phyloP scores from a whole-genome alignment of 1,140 invertebrate species.

The Bombus terrestris region DNA sequence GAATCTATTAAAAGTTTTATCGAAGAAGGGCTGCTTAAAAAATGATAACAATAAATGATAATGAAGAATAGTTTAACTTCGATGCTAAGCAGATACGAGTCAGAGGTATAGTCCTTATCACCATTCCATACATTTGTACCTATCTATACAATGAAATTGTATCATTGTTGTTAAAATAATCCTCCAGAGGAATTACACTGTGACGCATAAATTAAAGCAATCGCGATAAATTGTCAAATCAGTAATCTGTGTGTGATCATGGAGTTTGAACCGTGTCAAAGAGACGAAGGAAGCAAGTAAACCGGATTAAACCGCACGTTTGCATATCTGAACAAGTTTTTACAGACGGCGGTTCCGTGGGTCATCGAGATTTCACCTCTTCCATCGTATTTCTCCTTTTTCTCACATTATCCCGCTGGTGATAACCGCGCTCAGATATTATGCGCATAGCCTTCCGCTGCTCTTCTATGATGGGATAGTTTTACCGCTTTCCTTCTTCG shows the following conservation, averaged over 20 bases:
- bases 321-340: conserved; percentile 66
- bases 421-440: conserved; percentile 32
- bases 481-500: not conserved
- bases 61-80: too few species aligned
- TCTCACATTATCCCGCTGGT: conserved; percentile 26
- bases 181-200: not conserved
- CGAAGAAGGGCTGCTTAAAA: not conserved
- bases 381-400: conserved; percentile 37
- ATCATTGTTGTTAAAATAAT: not conserved
- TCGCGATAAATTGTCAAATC: conserved; percentile 1
- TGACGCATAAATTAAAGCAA: too few species aligned
- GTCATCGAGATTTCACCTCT: conserved; percentile 53
- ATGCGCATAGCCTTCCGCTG: not conserved
- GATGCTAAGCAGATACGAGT: too few species aligned
- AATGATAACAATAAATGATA: too few species aligned
- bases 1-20: not conserved
- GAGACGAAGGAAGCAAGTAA: conserved; percentile 29
- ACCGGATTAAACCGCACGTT: conserved; percentile 47
- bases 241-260: not conserved
- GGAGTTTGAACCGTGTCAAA: conserved; percentile 63
- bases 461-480: not conserved
- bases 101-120: too few species aligned
- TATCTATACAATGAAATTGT: not conserved
- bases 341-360: conserved; percentile 56
- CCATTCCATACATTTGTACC: not conserved